A percentile compares a stretch with the other conserved stretches of the same genome.
Conservation (phyloP, 2,888 invertebrate genomes). For the Hypena proboscidalis region DNA sequence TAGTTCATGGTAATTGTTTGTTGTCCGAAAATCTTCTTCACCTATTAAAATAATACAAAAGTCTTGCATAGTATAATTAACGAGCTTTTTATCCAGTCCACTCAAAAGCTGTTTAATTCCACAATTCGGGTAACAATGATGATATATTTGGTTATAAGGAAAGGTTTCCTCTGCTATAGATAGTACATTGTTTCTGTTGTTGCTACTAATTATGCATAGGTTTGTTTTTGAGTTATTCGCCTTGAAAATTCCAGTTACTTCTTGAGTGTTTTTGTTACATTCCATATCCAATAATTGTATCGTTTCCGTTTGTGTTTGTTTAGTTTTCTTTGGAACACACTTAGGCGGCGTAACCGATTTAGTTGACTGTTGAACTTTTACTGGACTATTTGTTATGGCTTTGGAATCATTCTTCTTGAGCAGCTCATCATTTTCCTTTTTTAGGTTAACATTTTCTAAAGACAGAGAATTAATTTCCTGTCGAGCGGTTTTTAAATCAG, state of each 20-base stretch:
- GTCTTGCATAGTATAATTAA: background rate
- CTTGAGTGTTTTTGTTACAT: background rate
- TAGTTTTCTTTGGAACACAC: too few species aligned
- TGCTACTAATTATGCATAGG: constrained; percentile 6
- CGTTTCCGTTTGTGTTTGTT: too few species aligned
- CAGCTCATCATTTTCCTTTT: too few species aligned
- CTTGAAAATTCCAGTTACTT: too few species aligned
- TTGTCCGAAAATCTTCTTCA: constrained; percentile 1
- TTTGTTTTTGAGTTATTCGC: too few species aligned
- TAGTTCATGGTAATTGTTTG: background rate
- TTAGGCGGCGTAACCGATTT: too few species aligned
- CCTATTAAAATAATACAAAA: constrained; percentile 7
- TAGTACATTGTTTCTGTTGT: constrained; percentile 3
- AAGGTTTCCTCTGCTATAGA: background rate
- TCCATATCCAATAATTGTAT: background rate
- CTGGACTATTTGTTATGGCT: too few species aligned
- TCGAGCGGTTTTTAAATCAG: too few species aligned
- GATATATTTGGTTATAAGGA: background rate
- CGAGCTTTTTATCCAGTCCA: background rate
- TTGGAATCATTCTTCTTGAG: too few species aligned
- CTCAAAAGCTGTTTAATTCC: background rate
- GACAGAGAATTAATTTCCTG: too few species aligned
- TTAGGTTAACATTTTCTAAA: too few species aligned
- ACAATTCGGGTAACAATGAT: background rate
- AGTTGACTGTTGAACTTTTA: too few species aligned